phyloP scores from a whole-genome alignment of 2,797 vertebrate species.

The Lacerta agilis region DNA sequence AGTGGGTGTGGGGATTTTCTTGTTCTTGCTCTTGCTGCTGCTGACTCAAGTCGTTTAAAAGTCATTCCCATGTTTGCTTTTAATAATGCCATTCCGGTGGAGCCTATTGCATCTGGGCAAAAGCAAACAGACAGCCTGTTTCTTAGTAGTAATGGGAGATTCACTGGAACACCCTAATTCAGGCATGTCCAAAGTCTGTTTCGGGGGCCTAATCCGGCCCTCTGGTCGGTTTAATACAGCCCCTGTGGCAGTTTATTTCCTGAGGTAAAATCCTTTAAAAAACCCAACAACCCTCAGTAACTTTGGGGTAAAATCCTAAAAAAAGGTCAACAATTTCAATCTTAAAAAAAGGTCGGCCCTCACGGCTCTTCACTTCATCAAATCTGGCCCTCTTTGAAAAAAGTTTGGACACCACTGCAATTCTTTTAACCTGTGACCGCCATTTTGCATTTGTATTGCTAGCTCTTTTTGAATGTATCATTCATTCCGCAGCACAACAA shows the following conservation, averaged over 20 bases:
- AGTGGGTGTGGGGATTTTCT: not conserved
- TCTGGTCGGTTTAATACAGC: too few species aligned
- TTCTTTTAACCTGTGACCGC: not conserved
- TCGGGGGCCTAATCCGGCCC: too few species aligned
- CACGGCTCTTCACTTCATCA: too few species aligned
- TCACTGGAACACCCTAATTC: not conserved
- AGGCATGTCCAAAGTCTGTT: too few species aligned
- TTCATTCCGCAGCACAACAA: not conserved
- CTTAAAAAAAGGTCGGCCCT: too few species aligned
- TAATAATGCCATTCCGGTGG: not conserved
- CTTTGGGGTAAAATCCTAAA: too few species aligned
- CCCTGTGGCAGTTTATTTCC: too few species aligned
- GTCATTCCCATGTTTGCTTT: conserved; percentile 15
- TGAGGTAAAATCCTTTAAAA: too few species aligned
- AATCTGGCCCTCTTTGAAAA: too few species aligned
- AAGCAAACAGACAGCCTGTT: not conserved
- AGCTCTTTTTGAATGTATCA: not conserved
- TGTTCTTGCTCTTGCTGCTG: not conserved
- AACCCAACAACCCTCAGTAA: too few species aligned
- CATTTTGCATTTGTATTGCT: not conserved
- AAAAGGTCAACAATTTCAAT: too few species aligned
- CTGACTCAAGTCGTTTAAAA: not conserved
- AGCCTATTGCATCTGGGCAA: not conserved
- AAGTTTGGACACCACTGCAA: too few species aligned
- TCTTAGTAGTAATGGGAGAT: not conserved